Base-by-base conservation (phyloP, 2,888 invertebrate genomes). In the Limenitis camilla region DNA sequence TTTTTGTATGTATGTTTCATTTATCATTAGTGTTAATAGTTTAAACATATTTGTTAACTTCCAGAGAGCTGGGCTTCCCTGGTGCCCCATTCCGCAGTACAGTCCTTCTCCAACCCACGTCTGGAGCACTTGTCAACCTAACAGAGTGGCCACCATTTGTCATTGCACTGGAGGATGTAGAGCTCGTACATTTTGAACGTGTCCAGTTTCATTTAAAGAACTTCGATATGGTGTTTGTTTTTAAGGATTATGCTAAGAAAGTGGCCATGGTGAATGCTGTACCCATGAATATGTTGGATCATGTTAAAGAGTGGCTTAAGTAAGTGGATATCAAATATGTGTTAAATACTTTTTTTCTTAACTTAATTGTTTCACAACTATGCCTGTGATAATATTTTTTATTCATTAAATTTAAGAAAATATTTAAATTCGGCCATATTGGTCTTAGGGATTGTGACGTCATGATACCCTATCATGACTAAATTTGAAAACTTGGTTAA, bases 141-240 rank as follows among this genome's bases (percentile, higher is more conserved):
- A 97, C 97, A 0, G 99, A 99, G 87, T 99, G 99, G 98, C 99
- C 99, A 19, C 98, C 99, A 61, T 98, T 99, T 86, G 99, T 99
- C 10, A 96, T 99, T 55, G 96, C 99, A 0, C 88, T 99, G 27
- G 99, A 99, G 78, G 98, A 99, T 74, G 96, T 98, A 0, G 99
- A 99, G 76, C 79, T 99, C 64, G 97, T 99, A 0, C 99, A 99
- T 80, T 99, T 99, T 81, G 99, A 99, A 85, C 91, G 99, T 78
- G 99, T 99, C 9, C 97, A 97, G 78, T 99, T 99, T 80, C 98
- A 98, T 72, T 88, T 99, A 66, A 97, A 99, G 85, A 99, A 99
- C 86, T 99, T 99, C 79, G 99, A 99, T 79, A 99, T 99, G 97
- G 96, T 99, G 59, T 99, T 99, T 74, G 96, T 99, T 45, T 99